Conservation (phyloP, 2,113 vertebrate genomes). For the Lontra canadensis region DNA sequence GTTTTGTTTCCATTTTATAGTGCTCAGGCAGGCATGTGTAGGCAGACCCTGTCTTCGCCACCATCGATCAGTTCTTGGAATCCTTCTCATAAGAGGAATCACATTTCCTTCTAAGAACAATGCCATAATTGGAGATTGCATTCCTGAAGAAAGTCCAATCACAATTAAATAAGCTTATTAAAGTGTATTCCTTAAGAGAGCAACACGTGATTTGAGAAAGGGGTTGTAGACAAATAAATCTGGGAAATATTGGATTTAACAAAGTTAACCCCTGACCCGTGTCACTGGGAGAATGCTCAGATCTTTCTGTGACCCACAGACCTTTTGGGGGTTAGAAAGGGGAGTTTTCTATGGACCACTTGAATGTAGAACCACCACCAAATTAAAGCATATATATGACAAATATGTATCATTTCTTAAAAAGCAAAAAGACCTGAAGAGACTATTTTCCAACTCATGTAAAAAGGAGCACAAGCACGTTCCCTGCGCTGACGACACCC, state of each 20-base stretch:
- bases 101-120: constrained; percentile 30
- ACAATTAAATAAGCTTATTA: background rate
- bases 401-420: background rate
- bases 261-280: background rate
- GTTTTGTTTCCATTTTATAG: background rate
- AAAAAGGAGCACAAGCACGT: background rate
- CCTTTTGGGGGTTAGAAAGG: background rate
- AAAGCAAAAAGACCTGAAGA: background rate
- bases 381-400: background rate
- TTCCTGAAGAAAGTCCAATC: background rate
- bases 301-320: background rate
- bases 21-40: background rate
- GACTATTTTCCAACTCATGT: background rate
- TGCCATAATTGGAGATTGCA: background rate
- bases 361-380: background rate
- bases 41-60: constrained; percentile 24
- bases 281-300: background rate
- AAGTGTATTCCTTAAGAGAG: background rate
- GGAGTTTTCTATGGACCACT: background rate
- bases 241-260: background rate
- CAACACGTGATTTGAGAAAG: background rate
- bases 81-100: background rate
- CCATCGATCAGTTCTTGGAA: background rate
- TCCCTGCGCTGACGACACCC: no score
- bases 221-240: background rate